These are phyloP conservation scores for Psittacara wagleri DNA, from an alignment of 2,113 vertebrate species.

Conservation along the genomic window DNA sequence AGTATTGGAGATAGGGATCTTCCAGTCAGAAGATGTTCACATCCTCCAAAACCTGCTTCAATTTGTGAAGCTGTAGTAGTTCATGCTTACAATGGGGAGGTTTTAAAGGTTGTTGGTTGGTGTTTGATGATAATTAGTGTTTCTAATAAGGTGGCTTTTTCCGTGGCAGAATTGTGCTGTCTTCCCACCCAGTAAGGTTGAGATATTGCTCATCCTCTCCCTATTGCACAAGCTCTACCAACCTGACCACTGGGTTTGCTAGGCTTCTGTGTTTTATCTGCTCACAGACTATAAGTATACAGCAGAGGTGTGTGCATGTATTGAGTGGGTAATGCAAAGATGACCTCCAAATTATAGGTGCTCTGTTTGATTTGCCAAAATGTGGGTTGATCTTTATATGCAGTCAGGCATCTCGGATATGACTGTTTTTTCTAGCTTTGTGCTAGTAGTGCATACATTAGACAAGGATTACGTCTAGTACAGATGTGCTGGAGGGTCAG, in stretches of 20 bases:
- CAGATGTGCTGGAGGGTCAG: not conserved
- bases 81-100: not conserved
- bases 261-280: not conserved
- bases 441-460: not conserved
- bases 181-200: not conserved
- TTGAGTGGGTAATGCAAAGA: not conserved
- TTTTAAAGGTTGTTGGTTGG: not conserved
- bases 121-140: not conserved
- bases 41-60: not conserved
- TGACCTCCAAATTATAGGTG: not conserved
- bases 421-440: not conserved
- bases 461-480: not conserved
- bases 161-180: not conserved
- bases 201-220: not conserved
- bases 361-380: not conserved
- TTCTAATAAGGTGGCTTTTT: not conserved
- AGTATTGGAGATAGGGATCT: not conserved
- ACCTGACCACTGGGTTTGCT: not conserved
- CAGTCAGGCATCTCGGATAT: not conserved
- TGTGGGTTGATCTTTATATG: not conserved
- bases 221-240: not conserved
- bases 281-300: fast-evolving
- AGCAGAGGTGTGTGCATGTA: not conserved
- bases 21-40: not conserved
- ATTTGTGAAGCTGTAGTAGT: not conserved